Evolutionary conservation across 2,888 invertebrate species (phyloP), one percentile per base, ranked within the genome.

Genomic region (Melieria omissa): DNA sequence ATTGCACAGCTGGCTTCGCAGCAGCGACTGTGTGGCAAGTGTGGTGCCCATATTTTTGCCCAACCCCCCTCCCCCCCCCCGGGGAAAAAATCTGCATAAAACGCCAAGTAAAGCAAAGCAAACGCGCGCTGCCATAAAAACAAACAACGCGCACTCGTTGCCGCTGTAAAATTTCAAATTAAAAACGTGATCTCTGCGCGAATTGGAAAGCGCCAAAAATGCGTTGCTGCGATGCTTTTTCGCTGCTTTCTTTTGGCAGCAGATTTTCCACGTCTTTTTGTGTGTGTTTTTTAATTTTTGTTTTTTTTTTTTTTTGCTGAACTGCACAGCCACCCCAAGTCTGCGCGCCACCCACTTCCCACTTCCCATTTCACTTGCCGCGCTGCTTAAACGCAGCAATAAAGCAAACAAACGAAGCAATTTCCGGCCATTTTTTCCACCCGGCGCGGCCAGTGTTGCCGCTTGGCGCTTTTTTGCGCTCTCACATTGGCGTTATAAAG

Each of bases 101-200:
- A 29, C 29, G 29, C 29, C 29, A 44, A 66, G 46, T 14, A 61
- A 12, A 63, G 14, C 5, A 46, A 14, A 54, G 45, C 9, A 42
- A 42, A n/a, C 55, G 44, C 6, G 47, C 63, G 45, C 29, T 29
- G 29, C 29, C 29, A 29, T 29, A 29, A 29, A 29, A 29, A 29
- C 29, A 29, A 29, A 29, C 29, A 29, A 29, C 29, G 29, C 29
- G 29, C 29, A 29, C 29, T 29, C 29, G 29, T 29, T 29, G 29
- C 29, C 29, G 83, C 79, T 82, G 84, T 83, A 83, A 84, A 84
- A 84, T 83, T 85, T 83, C 82, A 84, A 84, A 84, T 84, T 84
- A 85, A 84, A 84, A 84, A 84, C 84, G 84, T 84, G 84, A 84
- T 84, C 84, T 83, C 79, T 76, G 82, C 81, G 84, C 80, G 83